Evolutionary conservation across 2,113 vertebrate genomes (phyloP).

Genomic region (Odocoileus virginianus): DNA sequence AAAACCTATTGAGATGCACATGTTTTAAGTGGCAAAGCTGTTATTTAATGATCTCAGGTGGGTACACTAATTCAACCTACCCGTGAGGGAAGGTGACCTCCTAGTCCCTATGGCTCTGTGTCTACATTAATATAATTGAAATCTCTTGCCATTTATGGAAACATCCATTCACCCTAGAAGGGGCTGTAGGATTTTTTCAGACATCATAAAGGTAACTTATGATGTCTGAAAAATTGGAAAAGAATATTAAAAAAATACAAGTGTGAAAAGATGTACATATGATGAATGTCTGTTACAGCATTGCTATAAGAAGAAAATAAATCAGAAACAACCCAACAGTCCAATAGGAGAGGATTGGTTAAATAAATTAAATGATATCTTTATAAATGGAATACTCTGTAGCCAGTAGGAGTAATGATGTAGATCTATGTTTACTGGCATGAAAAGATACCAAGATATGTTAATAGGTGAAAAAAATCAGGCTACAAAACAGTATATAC

Average conservation of each 20-base stretch:
- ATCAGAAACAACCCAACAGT: background rate
- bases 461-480: constrained; percentile 13
- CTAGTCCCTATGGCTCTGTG: background rate
- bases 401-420: background rate
- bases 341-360: background rate
- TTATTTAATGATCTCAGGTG: constrained; percentile 51
- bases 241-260: constrained; percentile 15
- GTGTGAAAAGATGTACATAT: constrained; percentile 8
- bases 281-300: background rate
- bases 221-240: constrained; percentile 39
- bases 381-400: constrained; percentile 38
- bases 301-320: constrained; percentile 15
- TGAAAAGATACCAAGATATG: constrained; percentile 22
- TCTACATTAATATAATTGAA: constrained; percentile 50
- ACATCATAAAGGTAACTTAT: constrained; percentile 36
- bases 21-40: constrained; percentile 48
- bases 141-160: constrained; percentile 30
- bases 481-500: background rate
- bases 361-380: constrained; percentile 44
- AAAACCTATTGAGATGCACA: constrained; percentile 52
- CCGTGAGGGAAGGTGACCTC: constrained; percentile 41
- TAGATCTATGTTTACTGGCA: background rate
- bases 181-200: constrained; percentile 4
- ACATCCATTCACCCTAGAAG: background rate
- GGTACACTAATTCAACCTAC: constrained; percentile 48